Base-by-base conservation (phyloP, 2,888 invertebrate genomes). In the Clanis bilineata region DNA sequence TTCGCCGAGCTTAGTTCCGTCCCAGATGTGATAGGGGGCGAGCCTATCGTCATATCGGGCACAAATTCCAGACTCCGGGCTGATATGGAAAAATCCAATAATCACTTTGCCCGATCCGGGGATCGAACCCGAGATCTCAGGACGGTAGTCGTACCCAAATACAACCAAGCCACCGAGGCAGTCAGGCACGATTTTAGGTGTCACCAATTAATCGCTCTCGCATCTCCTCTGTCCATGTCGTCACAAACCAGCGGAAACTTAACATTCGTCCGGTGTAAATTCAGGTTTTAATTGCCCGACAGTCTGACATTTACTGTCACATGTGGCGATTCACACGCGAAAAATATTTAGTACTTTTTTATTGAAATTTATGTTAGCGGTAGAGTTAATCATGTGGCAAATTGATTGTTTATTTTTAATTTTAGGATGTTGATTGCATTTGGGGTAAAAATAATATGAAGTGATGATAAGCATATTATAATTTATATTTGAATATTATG, bases 271-370 rank as follows among this genome's bases (percentile, higher is more conserved):
- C 18, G 32, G 15, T 18, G 10, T 51, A 51, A 32, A 51, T 51
- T 51, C 7, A 47, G 23, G n/a, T 22, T 47, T 51, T 59, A 60
- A 58, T 64, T 62, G 57, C 63, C 62, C 63, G 67, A 65, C 60
- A 66, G 61, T 66, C 9, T 51, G 51, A 51, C 51, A 5, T 51
- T 32, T 18, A 28, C 28, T 51, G 51, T 51, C 51, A 51, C 51
- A 10, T 32, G 51, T 28, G 18, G 51, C 10, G 10, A 51, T 32
- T 51, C 51, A 21, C 18, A 32, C 32, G 47, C 15, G 47, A 28
- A 51, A 32, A 25, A 56, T 38, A 55, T 15, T 56, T 51, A 32
- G 15, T 51, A 18, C 9, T 4, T 32, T 28, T 18, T 51, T 32
- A 51, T 32, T 51, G 15, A 18, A 32, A 51, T 32, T 28, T 51